These are phyloP conservation scores for Mus caroli DNA, from an alignment of 2,797 vertebrate species.

Conservation along the genomic window DNA sequence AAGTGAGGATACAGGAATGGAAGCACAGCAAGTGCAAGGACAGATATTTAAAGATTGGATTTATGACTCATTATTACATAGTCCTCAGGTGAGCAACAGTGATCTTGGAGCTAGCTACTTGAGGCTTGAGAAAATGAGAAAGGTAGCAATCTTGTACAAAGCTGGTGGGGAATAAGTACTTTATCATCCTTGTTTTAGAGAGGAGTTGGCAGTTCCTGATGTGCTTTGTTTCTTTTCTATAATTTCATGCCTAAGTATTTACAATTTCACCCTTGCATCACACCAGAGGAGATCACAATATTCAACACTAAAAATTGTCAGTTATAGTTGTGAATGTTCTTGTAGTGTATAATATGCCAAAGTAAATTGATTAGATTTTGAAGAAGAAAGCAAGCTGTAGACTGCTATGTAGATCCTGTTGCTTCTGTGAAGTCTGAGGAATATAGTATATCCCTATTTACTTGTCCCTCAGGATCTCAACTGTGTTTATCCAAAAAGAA, in stretches of 20 bases:
- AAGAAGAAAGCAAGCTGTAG: background rate
- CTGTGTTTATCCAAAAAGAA: background rate
- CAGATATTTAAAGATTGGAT: rapidly evolving
- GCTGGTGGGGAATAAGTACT: background rate
- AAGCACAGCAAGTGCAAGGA: background rate
- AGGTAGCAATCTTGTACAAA: rapidly evolving
- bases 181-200: background rate
- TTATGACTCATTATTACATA: rapidly evolving
- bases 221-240: background rate
- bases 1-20: background rate
- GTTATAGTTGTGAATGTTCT: background rate
- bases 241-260: background rate
- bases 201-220: background rate
- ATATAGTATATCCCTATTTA: background rate
- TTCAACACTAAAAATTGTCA: background rate
- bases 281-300: background rate
- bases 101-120: background rate
- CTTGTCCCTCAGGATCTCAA: background rate
- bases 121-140: background rate
- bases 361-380: background rate
- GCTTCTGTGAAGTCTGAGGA: background rate
- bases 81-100: background rate
- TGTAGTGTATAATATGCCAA: no score
- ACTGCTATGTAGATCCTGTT: no score
- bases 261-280: background rate